Conservation (phyloP, 2,888 invertebrate species). For the Chalcis sispes region DNA sequence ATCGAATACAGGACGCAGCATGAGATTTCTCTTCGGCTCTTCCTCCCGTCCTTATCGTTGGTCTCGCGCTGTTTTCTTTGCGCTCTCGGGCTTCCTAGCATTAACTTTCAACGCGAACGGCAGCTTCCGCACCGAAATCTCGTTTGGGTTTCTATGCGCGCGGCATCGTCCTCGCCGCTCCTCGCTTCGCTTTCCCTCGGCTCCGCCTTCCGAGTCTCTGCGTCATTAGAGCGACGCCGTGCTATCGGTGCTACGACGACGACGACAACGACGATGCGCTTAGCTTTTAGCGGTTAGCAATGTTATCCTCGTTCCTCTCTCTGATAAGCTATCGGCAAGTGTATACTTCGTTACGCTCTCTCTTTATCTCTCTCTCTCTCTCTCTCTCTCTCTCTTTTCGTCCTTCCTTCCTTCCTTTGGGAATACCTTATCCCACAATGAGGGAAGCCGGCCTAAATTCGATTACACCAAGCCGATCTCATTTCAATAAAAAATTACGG, state of each 20-base stretch:
- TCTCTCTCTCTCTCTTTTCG: neutral
- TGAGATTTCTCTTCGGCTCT: conserved; percentile 32
- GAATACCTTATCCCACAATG: too few relatives aligned
- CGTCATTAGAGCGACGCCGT: conserved; percentile 40
- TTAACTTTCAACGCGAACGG: too few relatives aligned
- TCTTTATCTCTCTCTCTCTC: neutral
- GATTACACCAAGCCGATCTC: neutral
- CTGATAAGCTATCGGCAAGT: conserved; percentile 50
- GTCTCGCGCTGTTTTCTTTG: conserved; percentile 29
- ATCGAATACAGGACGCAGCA: neutral
- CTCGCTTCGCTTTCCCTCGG: neutral
- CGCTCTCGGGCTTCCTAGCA: neutral
- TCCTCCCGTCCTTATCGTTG: conserved; percentile 11
- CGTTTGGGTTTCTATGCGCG: neutral
- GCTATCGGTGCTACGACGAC: conserved; percentile 24
- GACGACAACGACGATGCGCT: conserved; percentile 24
- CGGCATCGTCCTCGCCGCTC: neutral
- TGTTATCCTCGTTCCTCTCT: neutral
- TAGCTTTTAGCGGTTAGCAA: conserved; percentile 48
- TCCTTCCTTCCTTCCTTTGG: too few relatives aligned
- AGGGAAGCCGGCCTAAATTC: conserved; percentile 5
- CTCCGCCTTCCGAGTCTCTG: neutral
- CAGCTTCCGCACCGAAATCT: neutral
- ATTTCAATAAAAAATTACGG: conserved; percentile 43
- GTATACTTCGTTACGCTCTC: conserved; percentile 36